Percentiles rank a stretch among this genome's conserved stretches.
Evolutionary conservation across 2,888 invertebrate species (phyloP).

Genomic region (Empis livida): DNA sequence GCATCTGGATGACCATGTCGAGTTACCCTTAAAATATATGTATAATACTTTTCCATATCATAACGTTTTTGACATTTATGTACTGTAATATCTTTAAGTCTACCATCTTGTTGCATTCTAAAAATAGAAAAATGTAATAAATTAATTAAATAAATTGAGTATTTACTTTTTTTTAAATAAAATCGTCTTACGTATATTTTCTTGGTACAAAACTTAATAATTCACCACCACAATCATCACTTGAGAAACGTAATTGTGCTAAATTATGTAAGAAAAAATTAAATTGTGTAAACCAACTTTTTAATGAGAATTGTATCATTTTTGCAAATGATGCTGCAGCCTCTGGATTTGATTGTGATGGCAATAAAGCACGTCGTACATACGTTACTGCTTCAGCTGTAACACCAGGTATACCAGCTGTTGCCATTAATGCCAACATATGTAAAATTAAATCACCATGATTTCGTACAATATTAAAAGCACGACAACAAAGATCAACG

Average conservation of each 20-base stretch:
- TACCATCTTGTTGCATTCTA: conserved; percentile 82
- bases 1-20: conserved; percentile 77
- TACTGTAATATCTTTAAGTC: conserved; percentile 71
- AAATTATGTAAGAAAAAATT: conserved; percentile 98
- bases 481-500: conserved; percentile 95
- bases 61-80: conserved; percentile 88
- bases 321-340: conserved; percentile 92
- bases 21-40: conserved; percentile 74
- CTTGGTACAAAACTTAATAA: conserved; percentile 88
- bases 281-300: conserved; percentile 88
- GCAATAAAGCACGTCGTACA: conserved; percentile 79
- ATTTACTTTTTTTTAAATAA: background rate
- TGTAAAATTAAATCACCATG: conserved; percentile 84
- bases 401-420: conserved; percentile 43
- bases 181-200: conserved; percentile 66
- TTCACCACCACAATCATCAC: conserved; percentile 70
- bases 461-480: conserved; percentile 88
- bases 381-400: conserved; percentile 84
- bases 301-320: conserved; percentile 89
- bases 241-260: conserved; percentile 82
- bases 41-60: conserved; percentile 95
- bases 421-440: conserved; percentile 63
- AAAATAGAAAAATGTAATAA: conserved; percentile 11
- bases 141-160: background rate
- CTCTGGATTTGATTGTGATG: conserved; percentile 83